These are phyloP conservation scores for Chaunax sp. DNA, from an alignment of 2,797 vertebrate species.

Conservation along the genomic window DNA sequence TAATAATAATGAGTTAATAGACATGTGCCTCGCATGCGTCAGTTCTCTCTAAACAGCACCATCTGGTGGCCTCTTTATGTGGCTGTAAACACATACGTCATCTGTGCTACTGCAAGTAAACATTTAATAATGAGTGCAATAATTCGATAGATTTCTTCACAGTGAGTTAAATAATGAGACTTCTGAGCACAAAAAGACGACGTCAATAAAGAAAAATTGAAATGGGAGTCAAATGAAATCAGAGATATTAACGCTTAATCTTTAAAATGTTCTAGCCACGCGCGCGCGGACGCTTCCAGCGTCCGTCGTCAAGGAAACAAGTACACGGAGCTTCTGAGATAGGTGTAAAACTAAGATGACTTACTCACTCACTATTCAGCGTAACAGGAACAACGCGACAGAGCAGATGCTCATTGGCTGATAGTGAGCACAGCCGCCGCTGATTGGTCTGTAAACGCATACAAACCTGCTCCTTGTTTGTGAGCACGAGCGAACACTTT, in stretches of 20 bases:
- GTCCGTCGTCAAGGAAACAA: conserved; percentile 61
- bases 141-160: too few species aligned
- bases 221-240: too few species aligned
- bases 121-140: too few species aligned
- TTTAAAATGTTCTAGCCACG: too few species aligned
- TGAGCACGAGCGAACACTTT: neutral
- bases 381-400: neutral
- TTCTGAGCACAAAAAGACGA: too few species aligned
- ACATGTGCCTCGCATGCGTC: too few species aligned
- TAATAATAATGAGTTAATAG: too few species aligned
- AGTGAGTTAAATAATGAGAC: too few species aligned
- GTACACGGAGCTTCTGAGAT: conserved; percentile 7
- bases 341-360: rapidly evolving
- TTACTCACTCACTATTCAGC: neutral
- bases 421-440: neutral
- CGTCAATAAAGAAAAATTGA: too few species aligned
- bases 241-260: too few species aligned
- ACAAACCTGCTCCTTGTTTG: neutral
- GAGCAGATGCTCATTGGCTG: conserved; percentile 18
- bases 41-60: too few species aligned
- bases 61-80: conserved; percentile 37
- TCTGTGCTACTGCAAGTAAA: neutral
- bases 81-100: conserved; percentile 13
- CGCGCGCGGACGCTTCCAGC: too few species aligned
- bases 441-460: conserved; percentile 30